A percentile compares a stretch with the other conserved stretches of the same genome.
Evolutionary conservation across 2,888 invertebrate genomes (phyloP).

Genomic region (Drosophila hamatofila): DNA sequence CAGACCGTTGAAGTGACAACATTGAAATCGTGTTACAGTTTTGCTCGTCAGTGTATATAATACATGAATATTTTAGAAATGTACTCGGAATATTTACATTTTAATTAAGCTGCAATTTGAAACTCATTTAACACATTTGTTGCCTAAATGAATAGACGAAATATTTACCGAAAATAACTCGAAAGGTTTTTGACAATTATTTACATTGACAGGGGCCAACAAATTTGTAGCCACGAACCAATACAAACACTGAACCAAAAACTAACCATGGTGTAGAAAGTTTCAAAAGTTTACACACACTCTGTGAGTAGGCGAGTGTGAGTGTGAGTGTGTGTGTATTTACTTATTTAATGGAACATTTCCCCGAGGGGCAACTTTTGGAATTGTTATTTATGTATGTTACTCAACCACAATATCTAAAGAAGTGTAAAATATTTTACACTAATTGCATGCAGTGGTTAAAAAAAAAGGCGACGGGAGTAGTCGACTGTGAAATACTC

Average conservation of each 20-base stretch:
- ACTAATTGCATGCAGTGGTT: conserved; percentile 54
- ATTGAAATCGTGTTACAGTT: too few species aligned
- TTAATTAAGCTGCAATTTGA: conserved; percentile 2
- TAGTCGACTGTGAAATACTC: background rate
- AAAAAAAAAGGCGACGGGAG: background rate
- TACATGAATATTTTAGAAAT: background rate
- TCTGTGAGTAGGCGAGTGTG: background rate
- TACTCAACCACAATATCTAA: conserved; percentile 39
- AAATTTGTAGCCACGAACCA: conserved; percentile 16
- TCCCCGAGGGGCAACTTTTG: conserved; percentile 36
- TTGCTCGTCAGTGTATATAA: too few species aligned
- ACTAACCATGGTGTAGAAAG: conserved; percentile 33
- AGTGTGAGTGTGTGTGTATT: conserved; percentile 23
- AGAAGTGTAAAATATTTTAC: conserved; percentile 66
- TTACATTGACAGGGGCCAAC: conserved; percentile 37
- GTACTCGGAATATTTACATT: background rate
- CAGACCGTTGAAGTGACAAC: too few species aligned
- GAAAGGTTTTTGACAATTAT: conserved; percentile 35
- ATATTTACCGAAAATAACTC: conserved; percentile 28
- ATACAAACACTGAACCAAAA: conserved; percentile 22
- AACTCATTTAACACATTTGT: background rate
- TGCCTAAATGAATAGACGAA: conserved; percentile 16
- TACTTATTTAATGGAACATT: conserved; percentile 53
- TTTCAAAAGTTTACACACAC: conserved; percentile 34
- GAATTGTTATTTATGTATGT: conserved; percentile 57